Conservation (phyloP, 53 echinoderm and acorn worm species). For the Antedon mediterranea region DNA sequence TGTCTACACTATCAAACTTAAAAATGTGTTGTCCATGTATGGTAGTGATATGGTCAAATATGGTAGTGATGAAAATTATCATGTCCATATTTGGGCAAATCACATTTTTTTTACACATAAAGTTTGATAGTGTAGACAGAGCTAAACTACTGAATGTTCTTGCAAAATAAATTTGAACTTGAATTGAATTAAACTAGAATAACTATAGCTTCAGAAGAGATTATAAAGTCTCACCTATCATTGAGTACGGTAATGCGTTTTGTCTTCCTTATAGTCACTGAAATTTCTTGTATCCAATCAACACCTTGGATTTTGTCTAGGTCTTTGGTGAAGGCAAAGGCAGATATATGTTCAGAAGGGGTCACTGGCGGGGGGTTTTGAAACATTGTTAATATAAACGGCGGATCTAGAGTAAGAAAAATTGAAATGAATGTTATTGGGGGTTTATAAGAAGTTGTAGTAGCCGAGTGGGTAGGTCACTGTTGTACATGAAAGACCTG, state of each 20-base stretch:
- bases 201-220: not conserved
- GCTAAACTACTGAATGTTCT: too few species aligned
- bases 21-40: too few species aligned
- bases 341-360: conserved; percentile 50
- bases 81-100: too few species aligned
- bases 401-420: not conserved
- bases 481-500: too few species aligned
- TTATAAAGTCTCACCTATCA: conserved; percentile 47
- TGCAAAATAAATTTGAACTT: too few species aligned
- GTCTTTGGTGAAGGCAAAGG: conserved; percentile 52
- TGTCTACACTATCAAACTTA: too few species aligned
- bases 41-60: too few species aligned
- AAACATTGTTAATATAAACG: conserved; percentile 32
- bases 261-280: conserved; percentile 84
- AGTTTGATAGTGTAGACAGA: too few species aligned
- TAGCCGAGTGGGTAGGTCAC: too few species aligned
- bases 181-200: too few species aligned
- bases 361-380: conserved; percentile 41
- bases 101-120: too few species aligned
- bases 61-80: too few species aligned
- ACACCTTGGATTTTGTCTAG: conserved; percentile 68
- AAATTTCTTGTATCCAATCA: conserved; percentile 95
- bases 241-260: conserved; percentile 21
- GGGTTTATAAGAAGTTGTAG: conserved; percentile 5
- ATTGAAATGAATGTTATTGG: conserved; percentile 15